Evolutionary conservation across 2,797 vertebrate genomes (phyloP).

Genomic region (Hafferia zeledoni): DNA sequence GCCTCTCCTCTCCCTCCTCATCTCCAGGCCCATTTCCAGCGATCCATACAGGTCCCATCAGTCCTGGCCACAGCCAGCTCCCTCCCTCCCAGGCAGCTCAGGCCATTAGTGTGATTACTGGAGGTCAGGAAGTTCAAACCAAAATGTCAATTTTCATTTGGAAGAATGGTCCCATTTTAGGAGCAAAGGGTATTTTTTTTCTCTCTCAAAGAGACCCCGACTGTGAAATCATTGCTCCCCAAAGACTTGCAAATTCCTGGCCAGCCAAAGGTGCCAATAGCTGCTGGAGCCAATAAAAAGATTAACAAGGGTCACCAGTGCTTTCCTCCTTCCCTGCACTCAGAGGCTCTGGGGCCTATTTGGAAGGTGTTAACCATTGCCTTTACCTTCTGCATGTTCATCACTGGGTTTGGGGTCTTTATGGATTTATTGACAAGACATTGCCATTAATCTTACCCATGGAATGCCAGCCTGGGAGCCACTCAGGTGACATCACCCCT

Average conservation of each 20-base stretch:
- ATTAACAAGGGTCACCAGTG: slow-evolving; percentile 73
- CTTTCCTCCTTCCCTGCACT: slow-evolving; percentile 41
- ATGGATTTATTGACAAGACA: slow-evolving; percentile 72
- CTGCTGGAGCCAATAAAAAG: slow-evolving; percentile 63
- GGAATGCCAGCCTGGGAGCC: slow-evolving; percentile 38
- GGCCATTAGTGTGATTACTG: slow-evolving; percentile 73
- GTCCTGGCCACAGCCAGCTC: slow-evolving; percentile 37
- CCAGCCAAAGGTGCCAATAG: slow-evolving; percentile 72
- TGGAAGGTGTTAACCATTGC: slow-evolving; percentile 59
- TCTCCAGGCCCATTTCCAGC: neutral
- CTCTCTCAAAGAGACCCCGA: slow-evolving; percentile 14
- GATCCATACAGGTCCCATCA: slow-evolving; percentile 51
- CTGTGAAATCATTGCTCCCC: slow-evolving; percentile 67
- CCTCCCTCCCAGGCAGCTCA: slow-evolving; percentile 31
- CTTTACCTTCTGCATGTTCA: slow-evolving; percentile 40
- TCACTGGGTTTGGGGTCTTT: neutral
- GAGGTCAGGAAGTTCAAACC: slow-evolving; percentile 70
- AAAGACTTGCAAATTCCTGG: slow-evolving; percentile 49
- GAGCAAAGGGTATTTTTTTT: slow-evolving; percentile 33
- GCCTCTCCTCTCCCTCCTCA: neutral
- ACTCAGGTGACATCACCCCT: slow-evolving; percentile 10
- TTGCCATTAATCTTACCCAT: slow-evolving; percentile 50
- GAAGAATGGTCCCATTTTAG: slow-evolving; percentile 58
- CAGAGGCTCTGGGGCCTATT: slow-evolving; percentile 49
- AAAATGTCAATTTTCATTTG: slow-evolving; percentile 74